phyloP scores from a whole-genome alignment of 2,113 vertebrate species.

The Meles meles region DNA sequence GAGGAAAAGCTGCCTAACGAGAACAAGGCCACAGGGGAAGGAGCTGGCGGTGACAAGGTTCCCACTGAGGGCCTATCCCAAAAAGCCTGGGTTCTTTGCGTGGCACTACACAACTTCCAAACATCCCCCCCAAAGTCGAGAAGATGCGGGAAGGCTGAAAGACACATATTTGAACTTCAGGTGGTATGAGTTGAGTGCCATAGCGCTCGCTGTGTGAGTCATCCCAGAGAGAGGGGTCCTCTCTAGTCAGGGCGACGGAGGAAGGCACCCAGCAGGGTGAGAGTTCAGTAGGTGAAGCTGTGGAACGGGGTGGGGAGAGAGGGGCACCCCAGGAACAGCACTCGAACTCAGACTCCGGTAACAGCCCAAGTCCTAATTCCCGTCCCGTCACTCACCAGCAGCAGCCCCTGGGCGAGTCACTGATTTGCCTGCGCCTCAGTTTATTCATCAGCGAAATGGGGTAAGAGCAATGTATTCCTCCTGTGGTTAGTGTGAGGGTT shows the following conservation, averaged over 20 bases:
- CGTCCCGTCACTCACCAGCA: background rate
- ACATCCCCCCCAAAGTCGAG: background rate
- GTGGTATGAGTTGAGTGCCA: background rate
- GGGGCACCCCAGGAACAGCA: background rate
- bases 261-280: background rate
- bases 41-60: background rate
- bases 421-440: background rate
- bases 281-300: background rate
- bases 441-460: slow-evolving; percentile 23
- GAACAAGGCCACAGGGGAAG: background rate
- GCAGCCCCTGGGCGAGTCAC: background rate
- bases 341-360: background rate
- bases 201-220: background rate
- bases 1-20: background rate
- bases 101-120: background rate
- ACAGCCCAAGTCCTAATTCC: background rate
- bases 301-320: background rate
- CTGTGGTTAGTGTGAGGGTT: background rate
- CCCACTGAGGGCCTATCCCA: background rate
- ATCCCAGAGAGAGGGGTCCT: background rate
- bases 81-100: background rate
- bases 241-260: background rate
- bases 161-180: slow-evolving; percentile 7
- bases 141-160: background rate
- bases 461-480: background rate